Evolutionary conservation across 2,888 invertebrate species (phyloP), one percentile per base, ranked within the genome.

Genomic region (Cerastoderma edule): DNA sequence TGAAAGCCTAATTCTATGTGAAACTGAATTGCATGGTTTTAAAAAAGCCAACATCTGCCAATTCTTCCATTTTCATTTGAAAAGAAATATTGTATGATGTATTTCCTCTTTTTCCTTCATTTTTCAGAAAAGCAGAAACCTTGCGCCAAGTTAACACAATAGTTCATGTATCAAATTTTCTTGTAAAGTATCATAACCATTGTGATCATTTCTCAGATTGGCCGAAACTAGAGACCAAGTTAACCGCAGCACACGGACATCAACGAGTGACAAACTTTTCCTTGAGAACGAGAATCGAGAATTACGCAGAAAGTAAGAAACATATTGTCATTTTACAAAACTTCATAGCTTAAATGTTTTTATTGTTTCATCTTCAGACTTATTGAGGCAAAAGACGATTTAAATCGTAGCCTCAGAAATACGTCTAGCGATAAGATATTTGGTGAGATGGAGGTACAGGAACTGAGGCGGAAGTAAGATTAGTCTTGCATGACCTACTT

Each of bases 371-470:
- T 67, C 72, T 80, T 71, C 84, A 92, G 92, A 80, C 85, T 92
- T 60, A 83, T 88, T 57, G 90, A 90, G 67, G 87, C 92, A 33
- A 89, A 90, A 63, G 87, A 88, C 65, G 91, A 91, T 79, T 85
- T 92, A 72, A 89, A 89, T 79, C 83, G 87, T 67, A 89, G 87
- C 67, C 78, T 89, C 68, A 83, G 90, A 39, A 80, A 85, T 30
- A 88, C 92, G 3, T 87, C 88, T 54, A 92, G 90, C 80, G 91
- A 90, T 57, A 92, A 92, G 84, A 92, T 92, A 87, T 89, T 92
- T 67, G 85, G 86, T 22, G 92, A 92, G 64, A 83, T 89, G 69
- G 92, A 92, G 80, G 78, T 87, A 50, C 78, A 86, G 39, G 91
- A 92, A 56, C 88, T 92, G 33, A 78, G 89, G 66, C 76, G 89